Evolutionary conservation across 1,140 invertebrate species (phyloP), one percentile per base, ranked within the genome.

Genomic region (Cyphomyrmex costatus): DNA sequence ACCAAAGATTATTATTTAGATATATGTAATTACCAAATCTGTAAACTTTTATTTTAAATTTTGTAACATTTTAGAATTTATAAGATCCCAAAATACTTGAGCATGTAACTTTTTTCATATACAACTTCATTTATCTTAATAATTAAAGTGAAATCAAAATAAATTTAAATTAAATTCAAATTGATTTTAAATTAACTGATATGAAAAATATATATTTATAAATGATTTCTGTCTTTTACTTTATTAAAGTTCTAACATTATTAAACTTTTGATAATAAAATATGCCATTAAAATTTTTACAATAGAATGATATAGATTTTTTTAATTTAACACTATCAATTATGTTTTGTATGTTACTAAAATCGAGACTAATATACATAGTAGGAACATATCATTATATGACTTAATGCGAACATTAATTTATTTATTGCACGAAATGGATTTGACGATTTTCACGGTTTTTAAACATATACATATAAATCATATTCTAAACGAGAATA

Each of bases 21-120:
- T 42, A 42, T 68, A 58, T 42, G 24, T 68, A 14, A 68, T 42
- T 68, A n/a, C n/a, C n/a, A n/a, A n/a, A n/a, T n/a, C n/a, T n/a
- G n/a, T n/a, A n/a, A n/a, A n/a, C n/a, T n/a, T 14, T 16, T 24
- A 27, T 2, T 42, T 42, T 42, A 42, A 42, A 42, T 42, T 42
- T 42, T 42, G 36, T 2, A 42, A 42, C 8, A 61, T 60, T n/a
- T 60, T 56, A 60, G 19, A 60, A 14, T 24, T 60, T 60, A n/a
- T 60, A 27, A 1, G n/a, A 60, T 12, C 14, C 12, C 12, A 14
- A 24, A 60, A 27, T 60, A 60, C 10, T 60, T 60, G 1, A 12
- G 3, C 12, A 27, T 60, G 24, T 60, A 60, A 60, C 24, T 27
- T 27, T 21, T 56, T 19, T 60, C 8, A 24, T 14, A 7, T 24